Evolutionary conservation across 2,113 vertebrate species (phyloP).

Genomic region (Cheirogaleus medius): DNA sequence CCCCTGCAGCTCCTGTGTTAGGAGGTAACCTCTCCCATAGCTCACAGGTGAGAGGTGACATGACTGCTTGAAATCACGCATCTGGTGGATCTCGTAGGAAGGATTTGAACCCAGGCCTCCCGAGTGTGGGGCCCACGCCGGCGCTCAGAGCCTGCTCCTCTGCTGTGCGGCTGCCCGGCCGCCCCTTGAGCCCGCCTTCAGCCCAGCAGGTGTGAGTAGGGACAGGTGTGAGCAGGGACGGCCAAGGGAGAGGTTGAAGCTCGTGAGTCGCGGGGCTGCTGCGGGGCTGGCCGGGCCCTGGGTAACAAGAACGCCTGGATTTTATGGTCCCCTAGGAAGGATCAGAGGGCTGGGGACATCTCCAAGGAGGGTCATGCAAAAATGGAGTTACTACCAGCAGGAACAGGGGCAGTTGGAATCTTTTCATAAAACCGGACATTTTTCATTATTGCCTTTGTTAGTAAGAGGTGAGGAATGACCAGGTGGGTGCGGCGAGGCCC

Average conservation of each 20-base stretch:
- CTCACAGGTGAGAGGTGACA: background rate
- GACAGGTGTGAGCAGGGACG: background rate
- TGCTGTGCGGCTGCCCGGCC: background rate
- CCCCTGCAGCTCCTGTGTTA: background rate
- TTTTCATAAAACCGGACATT: conserved; percentile 20
- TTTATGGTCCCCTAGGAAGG: conserved; percentile 68
- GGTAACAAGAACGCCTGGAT: background rate
- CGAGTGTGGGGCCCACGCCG: background rate
- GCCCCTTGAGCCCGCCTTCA: background rate
- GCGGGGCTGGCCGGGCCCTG: conserved; percentile 35
- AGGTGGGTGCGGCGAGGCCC: background rate
- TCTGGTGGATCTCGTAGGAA: background rate
- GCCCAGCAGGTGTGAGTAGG: background rate
- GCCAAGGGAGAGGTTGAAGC: background rate
- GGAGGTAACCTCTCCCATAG: background rate
- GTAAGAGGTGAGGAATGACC: background rate
- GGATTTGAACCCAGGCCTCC: background rate
- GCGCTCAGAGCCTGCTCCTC: background rate
- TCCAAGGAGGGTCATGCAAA: conserved; percentile 73
- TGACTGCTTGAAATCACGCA: rapidly evolving
- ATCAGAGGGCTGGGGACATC: conserved; percentile 72
- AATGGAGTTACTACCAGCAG: background rate
- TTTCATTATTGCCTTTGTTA: conserved; percentile 52
- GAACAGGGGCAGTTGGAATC: background rate
- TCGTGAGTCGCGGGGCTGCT: conserved; percentile 29